Evolutionary conservation across 53 echinoderm and acorn worm genomes (phyloP), one percentile per base, ranked within the genome.

Genomic region (Holothuria scabra): DNA sequence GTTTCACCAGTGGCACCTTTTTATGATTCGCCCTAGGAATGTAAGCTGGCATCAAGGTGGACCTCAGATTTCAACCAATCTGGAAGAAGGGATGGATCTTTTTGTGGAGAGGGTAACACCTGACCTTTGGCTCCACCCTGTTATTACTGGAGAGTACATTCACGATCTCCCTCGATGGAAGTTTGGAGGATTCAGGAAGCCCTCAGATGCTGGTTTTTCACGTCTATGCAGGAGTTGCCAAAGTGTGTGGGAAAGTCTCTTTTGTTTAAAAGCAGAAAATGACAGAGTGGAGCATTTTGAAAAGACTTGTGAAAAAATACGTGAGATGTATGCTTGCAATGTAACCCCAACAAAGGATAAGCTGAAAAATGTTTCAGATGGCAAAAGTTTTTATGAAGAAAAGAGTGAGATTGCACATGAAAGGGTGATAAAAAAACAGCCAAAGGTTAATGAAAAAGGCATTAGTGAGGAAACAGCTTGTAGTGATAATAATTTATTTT

Each of bases 61-160:
- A n/a, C 83, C 82, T 28, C 82, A 83, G 26, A 87, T 64, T 35
- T 87, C 85, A 46, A 74, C 65, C 31, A 81, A 72, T 41, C 38
- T 90, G 30, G 90, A 92, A 38, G 92, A 92, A 67, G 94, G 94
- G 7, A 55, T 90, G 76, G 88, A 94, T 34, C 59, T 93, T 59
- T 86, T 97, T 23, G 85, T 89, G 35, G 90, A 84, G 23, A 80
- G 90, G 81, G 84, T 87, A 26, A 84, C 84, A 21, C 97, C 97
- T 21, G 91, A 92, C 70, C 82, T 97, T 16, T 97, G 94, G 91
- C 76, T 97, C 46, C 91, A 92, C 31, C 91, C 94, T 19, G 60
- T 83, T 7, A 86, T 93, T 35, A 88, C 82, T 11, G 83, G 83
- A n/a, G 88, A 94, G 64, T 97, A 97, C 81, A 89, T 97, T 71